phyloP scores from a whole-genome alignment of 2,888 invertebrate species.

The Sinhomidia bicolor region DNA sequence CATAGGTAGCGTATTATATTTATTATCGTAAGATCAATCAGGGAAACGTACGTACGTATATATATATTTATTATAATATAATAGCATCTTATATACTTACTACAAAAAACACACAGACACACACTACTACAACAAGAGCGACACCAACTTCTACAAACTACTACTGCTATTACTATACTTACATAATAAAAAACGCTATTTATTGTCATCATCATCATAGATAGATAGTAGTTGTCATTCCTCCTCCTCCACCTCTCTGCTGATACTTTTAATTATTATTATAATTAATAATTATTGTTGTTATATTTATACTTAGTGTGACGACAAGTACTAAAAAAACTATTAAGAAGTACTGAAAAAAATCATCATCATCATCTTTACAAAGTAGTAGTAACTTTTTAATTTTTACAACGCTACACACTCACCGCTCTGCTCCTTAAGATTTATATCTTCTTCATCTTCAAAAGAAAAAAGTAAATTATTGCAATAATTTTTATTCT shows the following conservation, averaged over 20 bases:
- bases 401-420: not conserved
- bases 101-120: too few species aligned
- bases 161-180: not conserved
- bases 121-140: not conserved
- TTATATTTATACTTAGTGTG: conserved; percentile 29
- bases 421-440: too few species aligned
- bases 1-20: not conserved
- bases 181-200: conserved; percentile 5
- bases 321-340: conserved; percentile 43
- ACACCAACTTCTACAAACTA: not conserved
- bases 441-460: not conserved
- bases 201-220: not conserved
- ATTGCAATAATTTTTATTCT: too few species aligned
- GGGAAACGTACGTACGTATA: conserved; percentile 25
- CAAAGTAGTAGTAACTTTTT: not conserved
- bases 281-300: conserved; percentile 8
- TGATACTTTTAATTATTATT: not conserved
- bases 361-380: not conserved
- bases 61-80: not conserved
- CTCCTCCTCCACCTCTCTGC: not conserved
- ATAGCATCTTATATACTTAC: too few species aligned
- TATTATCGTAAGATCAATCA: not conserved
- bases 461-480: not conserved
- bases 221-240: conserved; percentile 28
- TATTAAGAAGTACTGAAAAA: not conserved